Base-by-base conservation (phyloP, 2,888 invertebrate species). In the Heliconius hortense region DNA sequence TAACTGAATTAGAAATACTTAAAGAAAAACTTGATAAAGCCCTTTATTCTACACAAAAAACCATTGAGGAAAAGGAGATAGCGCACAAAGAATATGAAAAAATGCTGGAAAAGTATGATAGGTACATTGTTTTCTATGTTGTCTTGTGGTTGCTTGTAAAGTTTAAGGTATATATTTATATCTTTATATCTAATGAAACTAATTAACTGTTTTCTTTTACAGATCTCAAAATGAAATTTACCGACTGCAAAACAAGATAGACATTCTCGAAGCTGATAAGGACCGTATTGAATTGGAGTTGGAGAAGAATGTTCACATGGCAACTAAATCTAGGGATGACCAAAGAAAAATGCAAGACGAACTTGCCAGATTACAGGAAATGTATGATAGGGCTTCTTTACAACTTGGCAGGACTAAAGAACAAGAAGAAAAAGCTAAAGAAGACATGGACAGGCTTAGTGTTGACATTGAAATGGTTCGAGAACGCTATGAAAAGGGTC, bases 11-110 rank as follows among this genome's bases (percentile, higher is more conserved):
- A 68, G 97, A 97, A 84, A 96, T 98, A 82, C 90, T 98, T 78
- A 97, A 98, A 89, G 98, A 98, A 78, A 98, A 98, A 92, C 92
- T 98, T 77, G 98, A 98, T 81, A 98, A 98, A 89, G 96, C 97
- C 48, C 95, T 98, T 79, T 96, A 97, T 83, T 95, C 96, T 43
- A 95, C 97, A 79, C 97, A 97, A 87, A 98, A 98, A 90, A 95
- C 97, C 35, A 95, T 97, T 81, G 98, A 98, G 85, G 98, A 98
- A 85, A 96, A 97, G 83, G 98, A 98, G 83, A 96, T 95, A 73
- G 96, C 97, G 82, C 97, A 97, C 94, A 97, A 97, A 92, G 98
- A 98, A 92, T 97, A 97, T 88, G 98, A 98, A 88, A 97, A 98
- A 92, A 96, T 98, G 95, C 95, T 98, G 83, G 98, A 98, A 91